Conservation (phyloP, 2,888 invertebrate species). For the Pasiphila rectangulata region DNA sequence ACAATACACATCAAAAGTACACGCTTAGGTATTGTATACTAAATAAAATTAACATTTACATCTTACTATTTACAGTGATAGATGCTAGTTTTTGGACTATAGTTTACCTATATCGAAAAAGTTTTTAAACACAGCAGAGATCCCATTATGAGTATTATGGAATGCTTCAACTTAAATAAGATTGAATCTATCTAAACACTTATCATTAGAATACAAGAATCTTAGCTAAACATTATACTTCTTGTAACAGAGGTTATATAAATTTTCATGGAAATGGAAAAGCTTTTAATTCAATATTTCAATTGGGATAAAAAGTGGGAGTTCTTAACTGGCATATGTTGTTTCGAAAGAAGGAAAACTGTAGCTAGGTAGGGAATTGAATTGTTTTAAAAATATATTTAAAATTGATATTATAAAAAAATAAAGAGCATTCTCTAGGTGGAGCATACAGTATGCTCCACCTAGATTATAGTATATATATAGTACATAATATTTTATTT, state of each 20-base stretch:
- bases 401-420: no score
- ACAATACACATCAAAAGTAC: constrained; percentile 9
- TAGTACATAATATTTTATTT: no score
- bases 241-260: constrained; percentile 43
- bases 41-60: constrained; percentile 35
- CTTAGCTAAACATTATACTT: constrained; percentile 49
- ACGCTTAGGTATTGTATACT: constrained; percentile 33
- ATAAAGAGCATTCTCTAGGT: neutral
- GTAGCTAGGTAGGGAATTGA: neutral
- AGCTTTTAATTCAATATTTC: constrained; percentile 15
- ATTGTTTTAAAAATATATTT: no score
- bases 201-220: constrained; percentile 46
- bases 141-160: constrained; percentile 75
- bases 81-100: constrained; percentile 64
- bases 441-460: no score
- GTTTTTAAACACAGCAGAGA: constrained; percentile 78
- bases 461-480: no score
- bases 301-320: neutral
- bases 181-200: constrained; percentile 72
- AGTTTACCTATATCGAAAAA: constrained; percentile 48
- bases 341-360: neutral
- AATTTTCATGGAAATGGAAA: constrained; percentile 31
- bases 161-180: constrained; percentile 75
- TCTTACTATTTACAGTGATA: constrained; percentile 56
- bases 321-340: neutral